Base-by-base conservation (phyloP, 2,797 vertebrate species). In the Enteromius treurensis region DNA sequence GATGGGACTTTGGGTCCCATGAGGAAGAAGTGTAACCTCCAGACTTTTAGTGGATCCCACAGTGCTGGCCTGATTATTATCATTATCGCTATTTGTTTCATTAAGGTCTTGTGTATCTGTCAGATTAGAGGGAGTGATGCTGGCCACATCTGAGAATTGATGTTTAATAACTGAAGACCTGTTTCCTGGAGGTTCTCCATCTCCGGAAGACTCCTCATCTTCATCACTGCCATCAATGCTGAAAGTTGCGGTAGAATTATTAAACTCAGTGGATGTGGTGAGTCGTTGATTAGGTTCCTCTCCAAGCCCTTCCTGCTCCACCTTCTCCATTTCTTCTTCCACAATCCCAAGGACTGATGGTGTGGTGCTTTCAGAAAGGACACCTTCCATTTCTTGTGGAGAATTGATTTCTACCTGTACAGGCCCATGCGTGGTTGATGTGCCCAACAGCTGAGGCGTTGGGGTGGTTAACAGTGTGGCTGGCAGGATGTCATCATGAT, bases 21-120 rank as follows among this genome's bases (percentile, higher is more conserved):
- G 88, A 79, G 92, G 92, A 60, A 93, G 85, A 67, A 92, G 78
- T 0, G 91, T 91, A 76, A 93, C 87, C 64, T 89, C 88, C 9
- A 89, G 69, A 11, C 87, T 83, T 3, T 84, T 71, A 2, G 78
- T 68, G 17, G 89, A 64, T 0, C n/a, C 53, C 0, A 88, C 88
- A 0, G 90, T 90, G 78, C 53, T 85, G 1, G 77, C 64, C 51
- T 88, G 83, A 1, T 19, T 76, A 53, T 67, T 79, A 32, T 37
- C 45, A 49, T 71, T n/a, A 74, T 79, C 37, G 71, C 19, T 68
- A 26, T 79, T 76, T 13, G 78, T 84, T 53, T 42, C 62, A 71
- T 76, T 84, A 13, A 68, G 37, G 5, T 74, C 73, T 40, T 74
- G 42, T 29, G 82, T 55, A 23, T 86, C 29, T 79, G 87, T 82